Conservation (phyloP, 2,113 vertebrate genomes). For the Pogonocichla stellata region DNA sequence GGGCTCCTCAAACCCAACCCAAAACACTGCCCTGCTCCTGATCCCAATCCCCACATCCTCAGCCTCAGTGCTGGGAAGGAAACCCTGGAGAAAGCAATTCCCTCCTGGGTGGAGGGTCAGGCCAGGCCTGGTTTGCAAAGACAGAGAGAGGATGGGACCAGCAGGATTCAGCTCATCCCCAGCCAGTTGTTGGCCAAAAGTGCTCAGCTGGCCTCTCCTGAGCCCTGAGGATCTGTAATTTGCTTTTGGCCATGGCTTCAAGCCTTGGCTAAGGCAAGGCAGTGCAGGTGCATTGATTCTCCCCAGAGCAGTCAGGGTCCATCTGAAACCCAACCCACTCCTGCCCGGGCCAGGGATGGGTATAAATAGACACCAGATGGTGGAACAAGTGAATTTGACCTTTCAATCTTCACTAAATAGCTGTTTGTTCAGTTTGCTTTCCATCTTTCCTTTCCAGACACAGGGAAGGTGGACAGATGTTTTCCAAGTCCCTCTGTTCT, state of each 20-base stretch:
- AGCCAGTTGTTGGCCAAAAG: neutral
- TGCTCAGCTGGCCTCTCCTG: neutral
- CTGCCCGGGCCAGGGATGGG: neutral
- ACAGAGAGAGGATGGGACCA: neutral
- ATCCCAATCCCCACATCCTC: neutral
- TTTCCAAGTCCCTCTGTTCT: neutral
- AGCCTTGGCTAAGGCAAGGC: neutral
- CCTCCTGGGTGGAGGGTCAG: neutral
- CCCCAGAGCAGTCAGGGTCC: neutral
- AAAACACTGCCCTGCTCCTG: neutral
- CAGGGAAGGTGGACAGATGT: neutral
- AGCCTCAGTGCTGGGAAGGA: neutral
- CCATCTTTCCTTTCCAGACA: neutral
- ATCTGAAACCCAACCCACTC: neutral
- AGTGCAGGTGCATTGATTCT: slow-evolving; percentile 16
- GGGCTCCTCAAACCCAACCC: neutral
- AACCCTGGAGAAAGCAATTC: neutral
- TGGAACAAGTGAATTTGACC: slow-evolving; percentile 38
- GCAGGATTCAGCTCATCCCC: neutral
- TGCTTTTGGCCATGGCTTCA: neutral
- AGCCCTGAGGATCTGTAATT: neutral
- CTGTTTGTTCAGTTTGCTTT: neutral
- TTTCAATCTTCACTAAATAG: slow-evolving; percentile 30
- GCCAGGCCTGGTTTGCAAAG: neutral
- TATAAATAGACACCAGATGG: slow-evolving; percentile 64